phyloP scores from a whole-genome alignment of 2,797 vertebrate species.

The Oreochromis mossambicus region DNA sequence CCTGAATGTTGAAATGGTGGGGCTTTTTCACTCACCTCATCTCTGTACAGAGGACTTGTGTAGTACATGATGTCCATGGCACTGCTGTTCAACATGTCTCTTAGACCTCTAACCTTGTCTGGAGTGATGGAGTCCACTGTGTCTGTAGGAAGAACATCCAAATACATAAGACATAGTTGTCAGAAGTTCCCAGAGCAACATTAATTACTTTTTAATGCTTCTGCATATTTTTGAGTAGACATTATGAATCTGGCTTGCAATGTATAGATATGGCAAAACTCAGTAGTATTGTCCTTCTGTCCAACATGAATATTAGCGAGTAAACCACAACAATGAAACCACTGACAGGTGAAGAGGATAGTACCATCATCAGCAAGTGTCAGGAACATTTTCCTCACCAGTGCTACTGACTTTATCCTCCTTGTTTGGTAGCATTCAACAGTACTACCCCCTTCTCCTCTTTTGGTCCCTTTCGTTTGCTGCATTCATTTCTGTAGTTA shows the following conservation, averaged over 20 bases:
- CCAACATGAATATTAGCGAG: neutral
- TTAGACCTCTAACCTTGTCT: constrained; percentile 90
- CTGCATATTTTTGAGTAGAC: neutral
- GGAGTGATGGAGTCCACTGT: constrained; percentile 97
- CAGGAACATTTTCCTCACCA: neutral
- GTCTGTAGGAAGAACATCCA: constrained; percentile 68
- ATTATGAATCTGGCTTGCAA: neutral
- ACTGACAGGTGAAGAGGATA: neutral
- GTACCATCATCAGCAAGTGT: neutral
- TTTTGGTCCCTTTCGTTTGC: neutral
- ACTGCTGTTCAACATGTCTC: constrained; percentile 97
- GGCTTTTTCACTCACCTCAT: constrained; percentile 80
- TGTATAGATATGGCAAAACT: neutral
- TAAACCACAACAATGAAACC: neutral
- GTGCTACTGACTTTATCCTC: neutral
- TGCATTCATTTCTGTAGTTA: neutral
- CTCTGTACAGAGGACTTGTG: constrained; percentile 93
- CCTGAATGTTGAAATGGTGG: neutral
- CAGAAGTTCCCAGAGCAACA: neutral
- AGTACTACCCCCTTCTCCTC: neutral
- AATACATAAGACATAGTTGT: neutral
- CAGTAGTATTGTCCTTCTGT: neutral
- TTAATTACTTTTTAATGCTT: neutral
- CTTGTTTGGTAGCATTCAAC: neutral
- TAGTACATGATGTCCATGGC: constrained; percentile 99